These are phyloP conservation scores for Allacma fusca DNA, from an alignment of 2,888 invertebrate species.

Conservation along the genomic window DNA sequence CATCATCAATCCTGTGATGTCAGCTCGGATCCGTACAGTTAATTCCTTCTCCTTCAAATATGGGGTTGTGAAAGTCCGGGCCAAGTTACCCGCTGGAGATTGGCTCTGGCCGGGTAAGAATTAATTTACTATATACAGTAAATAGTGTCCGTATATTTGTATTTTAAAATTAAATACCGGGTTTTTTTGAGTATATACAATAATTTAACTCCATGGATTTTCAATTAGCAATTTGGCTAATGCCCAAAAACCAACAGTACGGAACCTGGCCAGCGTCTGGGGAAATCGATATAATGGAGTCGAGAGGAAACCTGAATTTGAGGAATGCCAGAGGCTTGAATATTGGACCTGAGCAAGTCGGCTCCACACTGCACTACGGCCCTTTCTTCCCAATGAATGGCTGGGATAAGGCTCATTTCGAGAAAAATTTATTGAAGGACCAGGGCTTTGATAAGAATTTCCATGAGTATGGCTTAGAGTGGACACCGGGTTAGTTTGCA, in stretches of 20 bases:
- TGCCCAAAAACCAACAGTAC: constrained; percentile 66
- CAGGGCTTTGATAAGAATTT: constrained; percentile 68
- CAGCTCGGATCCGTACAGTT: constrained; percentile 72
- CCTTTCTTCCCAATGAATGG: constrained; percentile 65
- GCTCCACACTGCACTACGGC: constrained; percentile 63
- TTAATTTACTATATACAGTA: neutral
- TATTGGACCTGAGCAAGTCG: constrained; percentile 63
- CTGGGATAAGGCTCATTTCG: constrained; percentile 55
- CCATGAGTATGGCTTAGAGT: constrained; percentile 73
- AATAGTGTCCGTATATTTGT: too few relatives aligned
- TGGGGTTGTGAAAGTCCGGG: constrained; percentile 72
- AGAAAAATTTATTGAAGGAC: constrained; percentile 60
- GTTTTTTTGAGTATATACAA: too few relatives aligned
- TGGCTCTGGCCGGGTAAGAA: constrained; percentile 71
- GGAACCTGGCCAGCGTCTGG: constrained; percentile 77
- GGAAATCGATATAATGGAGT: constrained; percentile 75
- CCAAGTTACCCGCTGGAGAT: constrained; percentile 76
- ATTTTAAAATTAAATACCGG: too few relatives aligned
- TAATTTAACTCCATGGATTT: too few relatives aligned
- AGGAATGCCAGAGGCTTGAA: constrained; percentile 51
- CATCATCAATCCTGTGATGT: constrained; percentile 74
- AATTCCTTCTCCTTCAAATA: constrained; percentile 74
- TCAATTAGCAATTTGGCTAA: constrained; percentile 18
- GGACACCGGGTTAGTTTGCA: constrained; percentile 66
- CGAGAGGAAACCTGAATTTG: constrained; percentile 71